A percentile compares a stretch with the other conserved stretches of the same genome.
Conservation (phyloP, 2,113 vertebrate species). For the Erythrolamprus reginae region DNA sequence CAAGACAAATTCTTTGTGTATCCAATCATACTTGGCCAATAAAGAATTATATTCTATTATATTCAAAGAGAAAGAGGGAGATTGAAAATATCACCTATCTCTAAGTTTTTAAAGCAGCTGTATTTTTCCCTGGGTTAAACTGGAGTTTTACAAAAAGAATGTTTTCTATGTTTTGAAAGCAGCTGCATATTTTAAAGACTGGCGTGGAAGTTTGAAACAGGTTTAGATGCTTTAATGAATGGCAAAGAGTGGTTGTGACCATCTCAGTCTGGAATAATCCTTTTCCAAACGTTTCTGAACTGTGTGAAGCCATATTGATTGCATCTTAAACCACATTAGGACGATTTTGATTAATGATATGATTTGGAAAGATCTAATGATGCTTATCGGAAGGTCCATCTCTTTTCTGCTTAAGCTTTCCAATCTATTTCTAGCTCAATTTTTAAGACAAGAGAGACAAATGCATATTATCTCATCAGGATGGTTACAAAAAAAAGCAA, state of each 20-base stretch:
- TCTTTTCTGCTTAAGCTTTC: not conserved
- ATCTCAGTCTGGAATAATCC: not conserved
- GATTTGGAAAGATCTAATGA: not conserved
- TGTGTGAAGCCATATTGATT: not conserved
- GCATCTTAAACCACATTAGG: not conserved
- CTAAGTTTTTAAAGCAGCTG: not conserved
- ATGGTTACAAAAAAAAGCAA: constrained; percentile 45
- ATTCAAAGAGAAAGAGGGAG: not conserved
- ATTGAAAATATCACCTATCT: not conserved
- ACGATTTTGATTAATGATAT: not conserved
- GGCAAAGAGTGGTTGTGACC: not conserved
- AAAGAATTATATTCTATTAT: too few relatives aligned
- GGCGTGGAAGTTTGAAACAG: not conserved
- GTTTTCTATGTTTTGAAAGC: not conserved
- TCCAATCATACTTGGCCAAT: too few relatives aligned
- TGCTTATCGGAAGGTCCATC: not conserved
- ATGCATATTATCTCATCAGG: constrained; percentile 19
- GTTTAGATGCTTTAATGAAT: not conserved
- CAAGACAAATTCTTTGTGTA: too few relatives aligned
- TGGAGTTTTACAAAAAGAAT: not conserved
- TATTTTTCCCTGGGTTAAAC: not conserved
- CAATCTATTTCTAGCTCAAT: not conserved
- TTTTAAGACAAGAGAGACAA: constrained; percentile 22
- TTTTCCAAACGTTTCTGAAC: not conserved
- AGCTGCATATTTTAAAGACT: not conserved